phyloP scores from a whole-genome alignment of 2,797 vertebrate species.

The Enteromius argenteus region DNA sequence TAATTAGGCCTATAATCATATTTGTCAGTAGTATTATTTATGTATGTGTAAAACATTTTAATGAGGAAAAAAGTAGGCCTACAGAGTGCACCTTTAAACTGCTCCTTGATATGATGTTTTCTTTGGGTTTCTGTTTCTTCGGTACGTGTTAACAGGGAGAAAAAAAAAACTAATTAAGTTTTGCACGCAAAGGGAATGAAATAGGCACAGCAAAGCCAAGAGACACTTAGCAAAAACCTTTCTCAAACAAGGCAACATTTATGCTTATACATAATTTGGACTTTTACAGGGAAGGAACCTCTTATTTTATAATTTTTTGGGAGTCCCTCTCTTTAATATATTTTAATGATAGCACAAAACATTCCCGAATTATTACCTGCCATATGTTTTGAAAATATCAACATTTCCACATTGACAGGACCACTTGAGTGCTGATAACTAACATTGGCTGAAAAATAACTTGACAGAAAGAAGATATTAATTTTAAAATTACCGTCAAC shows the following conservation, averaged over 20 bases:
- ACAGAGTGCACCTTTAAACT: constrained; percentile 31
- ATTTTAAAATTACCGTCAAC: neutral
- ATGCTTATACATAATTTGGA: constrained; percentile 35
- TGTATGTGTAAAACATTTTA: constrained; percentile 11
- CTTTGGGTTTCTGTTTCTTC: constrained; percentile 50
- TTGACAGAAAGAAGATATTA: neutral
- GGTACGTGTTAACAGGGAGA: constrained; percentile 45
- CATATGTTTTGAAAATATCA: neutral
- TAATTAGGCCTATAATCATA: neutral
- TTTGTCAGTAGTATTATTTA: neutral
- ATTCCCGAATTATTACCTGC: neutral
- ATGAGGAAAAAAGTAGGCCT: constrained; percentile 10
- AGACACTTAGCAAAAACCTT: constrained; percentile 31
- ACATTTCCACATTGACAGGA: neutral
- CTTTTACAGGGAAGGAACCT: constrained; percentile 10
- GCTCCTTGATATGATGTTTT: constrained; percentile 20
- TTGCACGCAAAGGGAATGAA: constrained; percentile 62
- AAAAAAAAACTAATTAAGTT: constrained; percentile 60
- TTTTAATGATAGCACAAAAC: neutral
- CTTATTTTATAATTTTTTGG: constrained; percentile 23
- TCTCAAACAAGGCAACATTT: constrained; percentile 44
- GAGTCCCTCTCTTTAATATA: neutral
- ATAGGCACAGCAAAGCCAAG: constrained; percentile 46
- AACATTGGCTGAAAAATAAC: neutral
- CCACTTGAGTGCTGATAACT: neutral